Evolutionary conservation across 2,888 invertebrate species (phyloP).

Genomic region (Leucophora obtusa): DNA sequence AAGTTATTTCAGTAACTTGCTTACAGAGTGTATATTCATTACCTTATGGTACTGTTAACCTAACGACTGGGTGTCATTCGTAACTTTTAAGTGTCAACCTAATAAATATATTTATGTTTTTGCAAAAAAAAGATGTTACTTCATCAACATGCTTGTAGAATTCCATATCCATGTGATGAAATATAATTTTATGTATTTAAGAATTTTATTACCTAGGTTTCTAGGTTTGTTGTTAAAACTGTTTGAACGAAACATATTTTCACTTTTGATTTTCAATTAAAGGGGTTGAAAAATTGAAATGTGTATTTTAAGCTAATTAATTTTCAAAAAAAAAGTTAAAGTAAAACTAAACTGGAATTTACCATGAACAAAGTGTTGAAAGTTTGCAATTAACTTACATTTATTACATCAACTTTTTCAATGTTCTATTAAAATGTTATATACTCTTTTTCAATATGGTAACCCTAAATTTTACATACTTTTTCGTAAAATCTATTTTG

Average conservation of each 20-base stretch:
- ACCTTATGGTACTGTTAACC: too few species aligned
- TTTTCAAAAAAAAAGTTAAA: neutral
- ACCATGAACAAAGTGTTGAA: neutral
- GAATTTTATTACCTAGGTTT: conserved; percentile 41
- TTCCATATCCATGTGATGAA: neutral
- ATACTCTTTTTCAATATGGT: neutral
- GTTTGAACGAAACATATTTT: conserved; percentile 19
- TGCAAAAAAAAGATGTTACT: too few species aligned
- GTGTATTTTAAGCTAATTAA: conserved; percentile 41
- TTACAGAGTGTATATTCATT: too few species aligned
- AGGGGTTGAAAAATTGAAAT: conserved; percentile 31
- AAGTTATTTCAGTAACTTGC: too few species aligned
- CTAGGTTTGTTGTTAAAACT: conserved; percentile 24
- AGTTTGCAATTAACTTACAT: neutral
- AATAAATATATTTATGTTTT: too few species aligned
- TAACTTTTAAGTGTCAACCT: too few species aligned
- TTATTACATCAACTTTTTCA: too few species aligned
- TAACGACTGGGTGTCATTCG: too few species aligned
- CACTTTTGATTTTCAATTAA: conserved; percentile 48
- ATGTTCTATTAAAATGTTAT: neutral
- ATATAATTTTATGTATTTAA: neutral
- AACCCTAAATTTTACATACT: neutral
- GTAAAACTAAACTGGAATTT: too few species aligned
- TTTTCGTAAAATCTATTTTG: neutral
- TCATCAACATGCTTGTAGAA: too few species aligned